These are phyloP conservation scores for Atrichornis clamosus DNA, from an alignment of 2,113 vertebrate species.

Conservation along the genomic window DNA sequence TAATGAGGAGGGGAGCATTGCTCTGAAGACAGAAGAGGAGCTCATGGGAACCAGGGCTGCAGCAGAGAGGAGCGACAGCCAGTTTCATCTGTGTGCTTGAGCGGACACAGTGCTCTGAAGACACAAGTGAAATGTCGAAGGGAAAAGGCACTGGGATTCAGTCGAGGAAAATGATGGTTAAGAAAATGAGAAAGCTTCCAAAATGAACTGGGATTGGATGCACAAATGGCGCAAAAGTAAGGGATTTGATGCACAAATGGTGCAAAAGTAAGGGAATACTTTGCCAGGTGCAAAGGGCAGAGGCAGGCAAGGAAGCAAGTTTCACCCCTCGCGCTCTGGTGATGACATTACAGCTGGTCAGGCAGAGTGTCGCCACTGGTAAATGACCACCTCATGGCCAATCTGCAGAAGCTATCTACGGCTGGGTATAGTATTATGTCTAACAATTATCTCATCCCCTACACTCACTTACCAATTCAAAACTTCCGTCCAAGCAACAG, in stretches of 20 bases:
- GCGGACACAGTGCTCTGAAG: background rate
- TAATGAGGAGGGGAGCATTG: background rate
- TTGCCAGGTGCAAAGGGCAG: background rate
- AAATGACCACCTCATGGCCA: background rate
- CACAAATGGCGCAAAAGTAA: background rate
- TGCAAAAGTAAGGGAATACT: background rate
- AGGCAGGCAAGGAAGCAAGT: background rate
- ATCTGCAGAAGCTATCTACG: background rate
- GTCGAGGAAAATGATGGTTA: background rate
- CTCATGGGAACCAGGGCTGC: rapidly evolving
- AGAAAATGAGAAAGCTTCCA: background rate
- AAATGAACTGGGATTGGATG: background rate
- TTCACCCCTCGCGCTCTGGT: background rate
- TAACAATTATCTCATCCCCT: background rate
- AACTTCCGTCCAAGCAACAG: background rate
- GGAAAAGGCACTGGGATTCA: background rate
- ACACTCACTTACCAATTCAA: background rate
- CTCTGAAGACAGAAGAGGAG: background rate
- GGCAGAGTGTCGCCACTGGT: background rate
- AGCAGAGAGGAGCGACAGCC: rapidly evolving
- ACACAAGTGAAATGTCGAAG: background rate
- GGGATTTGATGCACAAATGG: background rate
- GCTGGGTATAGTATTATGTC: background rate
- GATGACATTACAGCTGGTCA: background rate
- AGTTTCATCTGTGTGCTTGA: background rate